phyloP scores from a whole-genome alignment of 2,113 vertebrate genomes.

The Calypte anna region DNA sequence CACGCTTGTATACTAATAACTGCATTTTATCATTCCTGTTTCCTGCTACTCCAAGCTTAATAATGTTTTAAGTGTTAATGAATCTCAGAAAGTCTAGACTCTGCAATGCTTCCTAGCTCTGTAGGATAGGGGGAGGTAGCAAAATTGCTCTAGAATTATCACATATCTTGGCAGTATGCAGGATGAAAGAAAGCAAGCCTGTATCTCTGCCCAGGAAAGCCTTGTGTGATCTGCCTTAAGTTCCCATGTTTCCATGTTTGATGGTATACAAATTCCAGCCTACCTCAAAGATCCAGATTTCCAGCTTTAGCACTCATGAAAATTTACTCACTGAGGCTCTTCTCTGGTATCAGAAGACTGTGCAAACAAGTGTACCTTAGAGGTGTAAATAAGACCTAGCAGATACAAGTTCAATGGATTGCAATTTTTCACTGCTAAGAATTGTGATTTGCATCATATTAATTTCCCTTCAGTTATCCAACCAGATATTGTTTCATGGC shows the following conservation, averaged over 20 bases:
- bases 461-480: not conserved
- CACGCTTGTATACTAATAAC: not conserved
- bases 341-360: not conserved
- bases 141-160: not conserved
- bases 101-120: not conserved
- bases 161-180: not conserved
- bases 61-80: not conserved
- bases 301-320: not conserved
- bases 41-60: not conserved
- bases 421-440: not conserved
- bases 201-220: not conserved
- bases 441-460: not conserved
- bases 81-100: not conserved
- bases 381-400: not conserved
- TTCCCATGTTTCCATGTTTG: not conserved
- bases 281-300: slow-evolving; percentile 31
- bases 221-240: slow-evolving; percentile 10
- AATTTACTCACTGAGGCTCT: not conserved
- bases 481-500: not conserved
- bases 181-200: not conserved
- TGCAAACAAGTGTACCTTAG: not conserved
- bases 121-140: not conserved
- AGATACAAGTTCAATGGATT: not conserved
- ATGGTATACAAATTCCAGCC: not conserved
- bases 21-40: not conserved